These are phyloP conservation scores for Apostichopus parvimensis DNA, from an alignment of 35 echinoderm and acorn worm species.

Conservation along the genomic window DNA sequence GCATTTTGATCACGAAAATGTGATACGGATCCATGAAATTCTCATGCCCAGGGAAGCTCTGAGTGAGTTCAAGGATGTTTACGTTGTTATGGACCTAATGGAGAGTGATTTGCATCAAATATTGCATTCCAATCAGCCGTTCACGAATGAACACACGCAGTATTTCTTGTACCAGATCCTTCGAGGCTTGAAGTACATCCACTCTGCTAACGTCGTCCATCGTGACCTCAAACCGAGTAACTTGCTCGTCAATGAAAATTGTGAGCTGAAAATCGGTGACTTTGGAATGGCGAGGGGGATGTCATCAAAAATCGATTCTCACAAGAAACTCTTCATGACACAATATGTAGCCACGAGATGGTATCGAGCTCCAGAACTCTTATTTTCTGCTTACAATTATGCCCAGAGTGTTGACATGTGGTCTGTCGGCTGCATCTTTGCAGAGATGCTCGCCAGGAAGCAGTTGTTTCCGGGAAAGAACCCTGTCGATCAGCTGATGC, in stretches of 20 bases:
- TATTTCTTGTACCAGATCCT: slow-evolving; percentile 97
- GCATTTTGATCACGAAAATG: slow-evolving; percentile 95
- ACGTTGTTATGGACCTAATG: slow-evolving; percentile 98
- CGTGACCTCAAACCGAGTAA: slow-evolving; percentile 95
- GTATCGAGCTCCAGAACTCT: slow-evolving; percentile 96
- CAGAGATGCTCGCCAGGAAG: slow-evolving; percentile 90
- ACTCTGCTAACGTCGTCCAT: slow-evolving; percentile 93
- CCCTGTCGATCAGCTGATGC: slow-evolving; percentile 86
- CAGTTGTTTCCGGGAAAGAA: slow-evolving; percentile 98
- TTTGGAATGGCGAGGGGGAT: slow-evolving; percentile 98
- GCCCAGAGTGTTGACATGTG: slow-evolving; percentile 87
- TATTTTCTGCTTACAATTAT: slow-evolving; percentile 83
- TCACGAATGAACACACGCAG: slow-evolving; percentile 82
- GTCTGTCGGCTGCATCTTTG: slow-evolving; percentile 97
- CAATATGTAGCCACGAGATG: slow-evolving; percentile 94
- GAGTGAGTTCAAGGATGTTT: slow-evolving; percentile 88
- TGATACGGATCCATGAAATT: slow-evolving; percentile 91
- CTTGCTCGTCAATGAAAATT: slow-evolving; percentile 91
- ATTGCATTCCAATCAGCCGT: slow-evolving; percentile 87
- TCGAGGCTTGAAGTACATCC: slow-evolving; percentile 90
- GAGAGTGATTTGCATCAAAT: slow-evolving; percentile 99
- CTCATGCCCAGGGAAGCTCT: slow-evolving; percentile 77
- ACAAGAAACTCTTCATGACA: slow-evolving; percentile 91
- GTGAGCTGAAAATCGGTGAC: slow-evolving; percentile 94
- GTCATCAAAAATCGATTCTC: slow-evolving; percentile 46